Evolutionary conservation across 2,113 vertebrate species (phyloP), one percentile per base, ranked within the genome.

Genomic region (Oxyura jamaicensis): DNA sequence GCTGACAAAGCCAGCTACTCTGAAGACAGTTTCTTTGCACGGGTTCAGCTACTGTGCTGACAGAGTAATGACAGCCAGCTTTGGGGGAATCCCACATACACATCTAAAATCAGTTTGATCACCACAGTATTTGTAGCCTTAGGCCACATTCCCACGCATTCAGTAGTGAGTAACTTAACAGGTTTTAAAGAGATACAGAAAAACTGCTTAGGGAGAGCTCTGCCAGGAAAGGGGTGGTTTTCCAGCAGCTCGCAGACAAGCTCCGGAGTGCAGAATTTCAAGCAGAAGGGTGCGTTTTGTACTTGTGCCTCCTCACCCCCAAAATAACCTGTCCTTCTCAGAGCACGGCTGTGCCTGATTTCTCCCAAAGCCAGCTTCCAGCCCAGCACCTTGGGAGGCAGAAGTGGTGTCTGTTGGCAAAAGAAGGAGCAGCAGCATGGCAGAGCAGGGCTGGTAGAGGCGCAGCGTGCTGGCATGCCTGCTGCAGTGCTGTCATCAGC

Each of bases 101-200:
- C 80, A 88, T 93, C 80, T 78, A 81, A 86, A 95, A 82, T 73
- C 83, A 65, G 83, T 94, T 94, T 93, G 88, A 93, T 90, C 83
- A 88, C 77, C 77, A 76, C 79, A 95, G 90, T 76, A 73, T 86
- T 92, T 79, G 33, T 25, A 87, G 95, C 95, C 95, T 66, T 46
- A 87, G 92, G 95, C 78, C 81, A 91, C 83, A 79, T 94, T 92
- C 88, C 86, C 41, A 93, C 10, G 5, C 60, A 28, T 86, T 91
- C 88, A 62, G 77, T 21, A 94, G 76, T 5, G 5, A 94, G 72
- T 63, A 88, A 93, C 92, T 76, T 73, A 93, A 93, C 86, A 91
- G 80, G 73, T 95, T 96, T 93, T 95, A 84, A 92, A 94, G 83
- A 92, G 90, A 86, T 67, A 88, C 65, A 66, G 80, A 69, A 89